Evolutionary conservation across 2,113 vertebrate species (phyloP).

Genomic region (Proterorhinus semilunaris): DNA sequence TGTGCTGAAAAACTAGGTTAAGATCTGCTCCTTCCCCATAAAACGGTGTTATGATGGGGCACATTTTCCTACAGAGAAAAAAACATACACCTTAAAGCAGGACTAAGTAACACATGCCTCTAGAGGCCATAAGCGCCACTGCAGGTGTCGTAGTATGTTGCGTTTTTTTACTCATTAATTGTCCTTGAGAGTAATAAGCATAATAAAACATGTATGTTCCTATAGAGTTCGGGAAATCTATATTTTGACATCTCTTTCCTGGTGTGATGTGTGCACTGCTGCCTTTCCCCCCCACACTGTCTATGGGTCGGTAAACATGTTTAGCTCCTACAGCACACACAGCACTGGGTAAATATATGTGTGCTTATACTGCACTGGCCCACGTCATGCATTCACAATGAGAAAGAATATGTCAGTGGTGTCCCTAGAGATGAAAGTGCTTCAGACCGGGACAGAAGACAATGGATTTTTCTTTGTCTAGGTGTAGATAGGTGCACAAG

Average conservation of each 20-base stretch:
- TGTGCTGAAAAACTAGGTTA: no score
- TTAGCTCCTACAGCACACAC: conserved; percentile 12
- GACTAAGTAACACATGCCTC: no score
- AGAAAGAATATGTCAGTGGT: conserved; percentile 37
- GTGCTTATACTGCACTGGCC: conserved; percentile 10
- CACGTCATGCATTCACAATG: conserved; percentile 57
- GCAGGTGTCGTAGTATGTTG: no score
- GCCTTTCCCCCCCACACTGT: background rate
- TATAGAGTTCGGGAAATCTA: no score
- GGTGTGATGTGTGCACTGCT: background rate
- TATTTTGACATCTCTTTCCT: background rate
- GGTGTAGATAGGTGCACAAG: background rate
- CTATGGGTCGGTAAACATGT: background rate
- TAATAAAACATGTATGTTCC: background rate
- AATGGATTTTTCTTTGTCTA: background rate
- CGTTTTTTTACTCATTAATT: no score
- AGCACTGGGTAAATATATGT: background rate
- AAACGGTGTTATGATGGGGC: no score
- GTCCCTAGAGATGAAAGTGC: conserved; percentile 29
- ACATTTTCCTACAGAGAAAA: no score
- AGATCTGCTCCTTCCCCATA: no score
- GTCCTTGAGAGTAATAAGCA: no score
- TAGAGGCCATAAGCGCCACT: no score
- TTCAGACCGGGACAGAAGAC: conserved; percentile 13
- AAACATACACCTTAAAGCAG: no score